Conservation (phyloP, 2,113 vertebrate genomes). For the Regulus satrapa region DNA sequence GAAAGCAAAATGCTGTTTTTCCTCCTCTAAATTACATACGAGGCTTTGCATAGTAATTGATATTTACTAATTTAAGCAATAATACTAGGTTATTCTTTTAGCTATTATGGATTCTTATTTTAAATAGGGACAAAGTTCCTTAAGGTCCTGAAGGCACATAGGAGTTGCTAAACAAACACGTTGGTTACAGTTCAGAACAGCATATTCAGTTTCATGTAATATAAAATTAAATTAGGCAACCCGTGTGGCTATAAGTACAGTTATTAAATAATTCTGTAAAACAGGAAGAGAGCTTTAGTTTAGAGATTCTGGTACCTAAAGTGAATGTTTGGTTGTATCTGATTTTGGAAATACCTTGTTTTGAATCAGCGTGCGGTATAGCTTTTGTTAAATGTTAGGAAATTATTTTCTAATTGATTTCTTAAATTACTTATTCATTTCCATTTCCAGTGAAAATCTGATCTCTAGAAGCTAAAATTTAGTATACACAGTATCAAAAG, state of each 20-base stretch:
- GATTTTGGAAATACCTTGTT: neutral
- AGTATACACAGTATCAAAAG: neutral
- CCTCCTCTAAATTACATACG: neutral
- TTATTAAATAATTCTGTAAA: neutral
- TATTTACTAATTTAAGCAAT: neutral
- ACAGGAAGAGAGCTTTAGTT: neutral
- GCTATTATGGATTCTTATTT: neutral
- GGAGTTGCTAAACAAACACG: neutral
- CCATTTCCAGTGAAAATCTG: neutral
- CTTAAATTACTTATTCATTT: neutral
- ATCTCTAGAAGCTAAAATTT: neutral
- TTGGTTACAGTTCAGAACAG: neutral
- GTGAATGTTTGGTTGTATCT: rapidly evolving
- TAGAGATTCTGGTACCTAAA: neutral
- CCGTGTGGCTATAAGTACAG: neutral
- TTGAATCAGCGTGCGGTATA: neutral
- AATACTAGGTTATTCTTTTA: neutral
- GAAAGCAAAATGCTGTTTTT: neutral
- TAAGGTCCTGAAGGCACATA: neutral
- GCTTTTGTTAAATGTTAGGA: neutral
- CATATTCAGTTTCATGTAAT: neutral
- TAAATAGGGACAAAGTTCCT: neutral
- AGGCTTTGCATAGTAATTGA: neutral
- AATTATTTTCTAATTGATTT: neutral
- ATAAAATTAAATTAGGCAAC: neutral